phyloP scores from a whole-genome alignment of 2,888 invertebrate genomes.

The Siphlonurus alternatus region DNA sequence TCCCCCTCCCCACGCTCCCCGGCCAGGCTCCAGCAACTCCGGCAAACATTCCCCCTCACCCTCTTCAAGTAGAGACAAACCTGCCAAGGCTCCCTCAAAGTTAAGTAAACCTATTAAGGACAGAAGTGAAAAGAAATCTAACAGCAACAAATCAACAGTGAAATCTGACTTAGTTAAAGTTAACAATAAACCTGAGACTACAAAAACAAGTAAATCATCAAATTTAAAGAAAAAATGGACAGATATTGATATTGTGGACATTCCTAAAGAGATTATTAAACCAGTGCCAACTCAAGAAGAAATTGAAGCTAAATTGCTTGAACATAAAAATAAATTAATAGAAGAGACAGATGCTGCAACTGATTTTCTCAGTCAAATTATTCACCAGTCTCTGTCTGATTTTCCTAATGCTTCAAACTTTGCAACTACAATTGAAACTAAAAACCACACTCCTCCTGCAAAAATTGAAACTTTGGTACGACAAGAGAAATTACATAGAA shows the following conservation, averaged over 20 bases:
- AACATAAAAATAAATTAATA: slow-evolving; percentile 14
- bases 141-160: not conserved
- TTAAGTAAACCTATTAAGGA: not conserved
- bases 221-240: not conserved
- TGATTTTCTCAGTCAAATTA: slow-evolving; percentile 27
- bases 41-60: slow-evolving; percentile 4
- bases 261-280: slow-evolving; percentile 2
- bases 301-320: slow-evolving; percentile 6
- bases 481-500: too few relatives aligned
- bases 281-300: slow-evolving; percentile 4
- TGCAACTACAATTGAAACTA: not conserved
- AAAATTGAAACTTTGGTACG: too few relatives aligned
- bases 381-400: slow-evolving; percentile 19
- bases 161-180: not conserved
- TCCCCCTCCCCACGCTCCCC: not conserved
- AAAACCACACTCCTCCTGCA: not conserved
- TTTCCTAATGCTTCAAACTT: slow-evolving; percentile 8
- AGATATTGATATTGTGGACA: not conserved
- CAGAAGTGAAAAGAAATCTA: not conserved
- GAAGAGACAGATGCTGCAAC: slow-evolving; percentile 29
- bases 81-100: not conserved
- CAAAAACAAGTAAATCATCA: not conserved
- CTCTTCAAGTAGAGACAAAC: not conserved
- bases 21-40: not conserved
- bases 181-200: not conserved